phyloP scores from a whole-genome alignment of 2,888 invertebrate genomes.

The Microchrysa polita region DNA sequence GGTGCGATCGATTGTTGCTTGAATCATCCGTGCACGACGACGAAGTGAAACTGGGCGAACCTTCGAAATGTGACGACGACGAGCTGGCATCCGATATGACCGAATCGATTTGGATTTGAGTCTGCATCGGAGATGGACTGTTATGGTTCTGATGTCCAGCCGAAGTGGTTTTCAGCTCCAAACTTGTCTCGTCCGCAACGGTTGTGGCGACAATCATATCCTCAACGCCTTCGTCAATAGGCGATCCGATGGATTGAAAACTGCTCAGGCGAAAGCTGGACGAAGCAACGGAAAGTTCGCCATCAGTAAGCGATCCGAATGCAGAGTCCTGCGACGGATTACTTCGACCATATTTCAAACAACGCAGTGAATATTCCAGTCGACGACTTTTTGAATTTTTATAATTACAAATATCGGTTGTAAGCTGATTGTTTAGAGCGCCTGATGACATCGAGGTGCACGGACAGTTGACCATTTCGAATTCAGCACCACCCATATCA shows the following conservation, averaged over 20 bases:
- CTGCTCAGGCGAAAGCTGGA: constrained; percentile 64
- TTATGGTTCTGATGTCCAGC: constrained; percentile 12
- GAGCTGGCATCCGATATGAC: constrained; percentile 60
- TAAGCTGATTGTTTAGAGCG: constrained; percentile 59
- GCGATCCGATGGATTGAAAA: constrained; percentile 64
- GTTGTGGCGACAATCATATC: constrained; percentile 63
- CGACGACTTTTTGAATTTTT: constrained; percentile 64
- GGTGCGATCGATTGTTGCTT: constrained; percentile 33
- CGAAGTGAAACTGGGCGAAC: constrained; percentile 60
- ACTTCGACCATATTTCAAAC: constrained; percentile 63
- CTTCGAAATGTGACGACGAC: constrained; percentile 56
- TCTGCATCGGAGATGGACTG: background rate
- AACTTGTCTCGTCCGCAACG: constrained; percentile 60
- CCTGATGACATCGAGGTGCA: constrained; percentile 48
- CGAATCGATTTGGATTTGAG: constrained; percentile 57
- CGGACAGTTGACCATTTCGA: constrained; percentile 47
- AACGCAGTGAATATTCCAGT: constrained; percentile 64
- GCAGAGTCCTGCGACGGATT: constrained; percentile 65
- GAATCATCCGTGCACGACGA: constrained; percentile 51
- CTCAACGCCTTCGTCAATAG: constrained; percentile 65
- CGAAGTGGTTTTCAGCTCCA: constrained; percentile 56
- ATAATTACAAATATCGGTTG: constrained; percentile 63
- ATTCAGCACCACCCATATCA: constrained; percentile 42
- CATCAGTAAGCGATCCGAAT: constrained; percentile 64
- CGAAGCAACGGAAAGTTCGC: constrained; percentile 63